Evolutionary conservation across 2,113 vertebrate genomes (phyloP).

Genomic region (Oryzias woworae): DNA sequence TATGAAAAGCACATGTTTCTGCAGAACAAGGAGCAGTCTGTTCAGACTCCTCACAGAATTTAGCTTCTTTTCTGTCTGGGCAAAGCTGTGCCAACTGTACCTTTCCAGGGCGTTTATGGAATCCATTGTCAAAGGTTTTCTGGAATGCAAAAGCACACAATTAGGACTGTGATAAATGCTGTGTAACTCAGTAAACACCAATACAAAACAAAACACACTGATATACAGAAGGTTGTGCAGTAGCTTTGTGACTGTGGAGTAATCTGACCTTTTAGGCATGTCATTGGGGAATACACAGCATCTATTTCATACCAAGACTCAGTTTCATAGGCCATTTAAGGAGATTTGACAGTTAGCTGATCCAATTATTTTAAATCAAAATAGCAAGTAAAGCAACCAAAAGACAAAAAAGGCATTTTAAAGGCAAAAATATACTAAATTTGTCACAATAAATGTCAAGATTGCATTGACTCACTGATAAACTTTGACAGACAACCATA

Average conservation of each 20-base stretch:
- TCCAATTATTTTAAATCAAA: no score
- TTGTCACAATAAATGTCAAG: not conserved
- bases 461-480: not conserved
- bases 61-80: conserved; percentile 29
- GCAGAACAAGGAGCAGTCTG: conserved; percentile 36
- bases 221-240: conserved; percentile 17
- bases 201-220: not conserved
- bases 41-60: conserved; percentile 36
- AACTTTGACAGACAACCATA: no score
- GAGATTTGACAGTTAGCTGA: not conserved
- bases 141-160: conserved; percentile 52
- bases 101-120: conserved; percentile 93
- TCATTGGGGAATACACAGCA: conserved; percentile 6
- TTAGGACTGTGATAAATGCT: conserved; percentile 5
- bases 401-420: no score
- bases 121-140: conserved; percentile 59
- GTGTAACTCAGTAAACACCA: conserved; percentile 6
- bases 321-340: not conserved
- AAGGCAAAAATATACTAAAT: no score
- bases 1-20: conserved; percentile 70
- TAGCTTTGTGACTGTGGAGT: conserved; percentile 12
- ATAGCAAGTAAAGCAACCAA: no score
- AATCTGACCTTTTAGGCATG: conserved; percentile 11
- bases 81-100: conserved; percentile 79
- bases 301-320: conserved; percentile 7